phyloP scores from a whole-genome alignment of 2,888 invertebrate species.

The Cosmia trapezina region DNA sequence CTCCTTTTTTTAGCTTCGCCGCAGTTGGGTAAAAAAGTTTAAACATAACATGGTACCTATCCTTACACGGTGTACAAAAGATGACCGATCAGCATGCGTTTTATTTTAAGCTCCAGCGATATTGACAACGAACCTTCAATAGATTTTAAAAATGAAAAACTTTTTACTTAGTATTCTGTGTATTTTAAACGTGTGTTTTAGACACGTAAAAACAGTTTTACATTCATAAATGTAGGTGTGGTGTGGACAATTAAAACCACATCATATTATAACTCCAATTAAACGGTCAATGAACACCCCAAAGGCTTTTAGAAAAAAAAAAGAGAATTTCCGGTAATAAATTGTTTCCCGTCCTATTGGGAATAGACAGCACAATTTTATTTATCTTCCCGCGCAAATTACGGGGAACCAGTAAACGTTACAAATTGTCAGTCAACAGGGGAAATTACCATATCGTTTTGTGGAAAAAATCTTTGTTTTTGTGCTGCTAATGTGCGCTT shows the following conservation, averaged over 20 bases:
- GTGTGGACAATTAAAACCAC: constrained; percentile 32
- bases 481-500: not conserved
- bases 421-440: constrained; percentile 22
- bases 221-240: not conserved
- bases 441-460: constrained; percentile 26
- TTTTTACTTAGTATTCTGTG: not conserved
- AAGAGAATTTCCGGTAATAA: constrained; percentile 38
- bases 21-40: too few species aligned
- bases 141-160: not conserved
- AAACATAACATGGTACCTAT: too few species aligned
- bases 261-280: constrained; percentile 22
- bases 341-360: constrained; percentile 45
- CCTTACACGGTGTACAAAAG: not conserved
- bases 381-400: constrained; percentile 36
- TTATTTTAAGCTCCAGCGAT: not conserved
- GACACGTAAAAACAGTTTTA: not conserved
- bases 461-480: constrained; percentile 6
- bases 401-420: constrained; percentile 20
- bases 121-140: too few species aligned
- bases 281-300: constrained; percentile 30
- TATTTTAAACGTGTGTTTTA: not conserved
- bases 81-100: not conserved
- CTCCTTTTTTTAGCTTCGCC: too few species aligned
- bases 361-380: constrained; percentile 37
- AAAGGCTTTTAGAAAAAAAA: constrained; percentile 40